Base-by-base conservation (phyloP, 1,140 invertebrate species). In the Dreissena rostriformis region DNA sequence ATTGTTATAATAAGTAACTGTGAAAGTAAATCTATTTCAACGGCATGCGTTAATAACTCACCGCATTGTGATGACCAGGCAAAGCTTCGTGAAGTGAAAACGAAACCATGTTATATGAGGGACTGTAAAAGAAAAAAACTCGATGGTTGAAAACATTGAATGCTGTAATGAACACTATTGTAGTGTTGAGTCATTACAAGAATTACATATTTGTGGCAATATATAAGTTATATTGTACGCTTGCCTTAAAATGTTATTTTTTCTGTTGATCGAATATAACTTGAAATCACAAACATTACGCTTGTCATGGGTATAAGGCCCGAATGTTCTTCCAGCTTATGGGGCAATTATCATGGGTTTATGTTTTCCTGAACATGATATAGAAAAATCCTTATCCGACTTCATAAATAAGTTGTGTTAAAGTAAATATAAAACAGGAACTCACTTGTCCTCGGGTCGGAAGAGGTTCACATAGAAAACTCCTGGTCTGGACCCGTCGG, bases 41-140 rank as follows among this genome's bases (percentile, higher is more conserved):
- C 39, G 39, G 39, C 39, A 39, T 39, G 39, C 39, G 39, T 39
- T n/a, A 39, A 8, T 2, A 72, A 82, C 75, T 53, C 63, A 90
- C 89, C 71, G 88, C 86, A 22, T 88, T 68, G 78, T 90, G 89
- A 78, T 94, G 93, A 0, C 94, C 94, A 0, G 94, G 94, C 67
- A 91, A 86, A 22, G 91, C 89, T 86, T 94, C 93, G 72, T 94
- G 94, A 11, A 94, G 75, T 19, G 90, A 74, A 14, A 80, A 49
- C 12, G 73, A 52, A 51, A 74, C 70, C 76, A 80, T 74, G 10
- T 29, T 61, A 26, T 73, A 85, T 11, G 75, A 74, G 12, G 73
- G 72, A 57, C 70, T 85, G 11, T 29, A 61, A 79, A 26, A 63
- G 22, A 29, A 66, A 63, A 72, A 8, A 53, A 4, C 26, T n/a